Percentiles rank a stretch among this genome's conserved stretches.
phyloP scores from a whole-genome alignment of 2,797 vertebrate genomes.

The Malurus splendens region DNA sequence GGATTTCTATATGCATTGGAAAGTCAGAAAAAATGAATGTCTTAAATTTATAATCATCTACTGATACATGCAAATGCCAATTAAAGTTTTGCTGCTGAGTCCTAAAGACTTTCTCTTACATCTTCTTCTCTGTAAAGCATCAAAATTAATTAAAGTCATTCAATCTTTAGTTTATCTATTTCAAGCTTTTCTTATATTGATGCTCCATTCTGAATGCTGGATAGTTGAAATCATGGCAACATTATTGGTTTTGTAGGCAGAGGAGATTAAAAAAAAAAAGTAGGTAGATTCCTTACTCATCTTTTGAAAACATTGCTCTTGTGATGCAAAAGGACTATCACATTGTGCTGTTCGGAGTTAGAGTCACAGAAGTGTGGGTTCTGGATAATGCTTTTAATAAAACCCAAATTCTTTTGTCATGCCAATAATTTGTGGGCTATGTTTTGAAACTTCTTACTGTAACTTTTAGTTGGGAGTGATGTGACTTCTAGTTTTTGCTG shows the following conservation, averaged over 20 bases:
- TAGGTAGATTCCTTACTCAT: background rate
- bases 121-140: background rate
- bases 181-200: background rate
- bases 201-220: background rate
- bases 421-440: background rate
- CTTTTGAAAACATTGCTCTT: background rate
- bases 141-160: background rate
- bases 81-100: background rate
- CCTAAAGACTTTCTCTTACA: background rate
- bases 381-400: background rate
- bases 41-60: background rate
- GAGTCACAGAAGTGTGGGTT: background rate
- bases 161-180: background rate
- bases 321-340: background rate
- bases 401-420: background rate
- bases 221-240: background rate
- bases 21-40: background rate
- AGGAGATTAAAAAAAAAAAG: background rate
- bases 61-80: background rate
- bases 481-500: background rate
- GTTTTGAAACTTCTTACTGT: background rate
- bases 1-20: background rate
- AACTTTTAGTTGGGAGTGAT: background rate
- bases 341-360: background rate
- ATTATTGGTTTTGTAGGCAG: background rate